Base-by-base conservation (phyloP, 2,888 invertebrate genomes). In the Phoenoteleia sp. region DNA sequence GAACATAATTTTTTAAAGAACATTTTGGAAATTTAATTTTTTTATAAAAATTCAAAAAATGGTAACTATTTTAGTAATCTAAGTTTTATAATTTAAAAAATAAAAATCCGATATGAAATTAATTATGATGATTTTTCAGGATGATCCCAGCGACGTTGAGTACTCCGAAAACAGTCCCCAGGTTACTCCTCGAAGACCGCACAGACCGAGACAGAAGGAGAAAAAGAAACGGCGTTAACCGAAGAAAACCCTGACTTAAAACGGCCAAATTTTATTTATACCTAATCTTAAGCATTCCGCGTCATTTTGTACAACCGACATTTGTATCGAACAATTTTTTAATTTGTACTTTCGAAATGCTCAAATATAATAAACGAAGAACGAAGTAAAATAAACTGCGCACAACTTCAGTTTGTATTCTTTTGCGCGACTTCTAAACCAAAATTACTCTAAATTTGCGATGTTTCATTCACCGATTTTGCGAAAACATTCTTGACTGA, bases 141-240 rank as follows among this genome's bases (percentile, higher is more conserved):
- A 95, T 93, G 95, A 96, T n/a, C 96, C 96, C 71, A 96, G 96
- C 87, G 96, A 96, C 91, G 96, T 96, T 85, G 96, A 96, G 90
- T 96, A 96, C 88, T 96, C 96, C 0, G 96, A 96, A 89, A 96
- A 96, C 86, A 96, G 96, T 69, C 96, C 96, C 0, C 96, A 96
- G 36, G 96, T 96, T 86, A 94, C 96, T 27, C 96, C 96, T 0
- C 94, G 96, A 58, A 94, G 95, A 91, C 96, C 96, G 0, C 95
- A 96, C 84, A 91, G 95, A 60, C 94, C 95, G 0, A 93, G 96
- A 33, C 95, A 96, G 79, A 96, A 96, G 92, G 96, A 96, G 86
- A 96, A 96, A 91, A 96, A 96, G 93, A 96, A 96, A 90, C 94
- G 96, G 27, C 96, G 96, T 89, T 96, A 94, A 90, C 89, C 88